Base-by-base conservation (phyloP, 2,797 vertebrate species). In the Gadopsis marmoratus region DNA sequence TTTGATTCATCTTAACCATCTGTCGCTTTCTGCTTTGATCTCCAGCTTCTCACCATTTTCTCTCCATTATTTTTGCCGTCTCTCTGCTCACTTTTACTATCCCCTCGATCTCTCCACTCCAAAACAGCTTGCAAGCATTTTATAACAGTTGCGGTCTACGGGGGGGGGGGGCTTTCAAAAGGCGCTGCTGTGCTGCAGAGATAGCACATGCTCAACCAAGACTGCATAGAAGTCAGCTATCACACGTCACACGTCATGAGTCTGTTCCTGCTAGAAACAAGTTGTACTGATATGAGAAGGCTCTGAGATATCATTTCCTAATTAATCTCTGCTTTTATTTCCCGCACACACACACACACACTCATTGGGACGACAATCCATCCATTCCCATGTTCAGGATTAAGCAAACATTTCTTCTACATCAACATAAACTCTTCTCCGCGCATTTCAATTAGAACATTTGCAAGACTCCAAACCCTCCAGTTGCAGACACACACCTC, bases 11-110 rank as follows among this genome's bases (percentile, higher is more conserved):
- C 68, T 63, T 39, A 50, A 62, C 68, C 56, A 58, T 64, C 72
- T n/a, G n/a, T 77, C 62, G 65, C 8, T 76, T 21, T 67, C 66
- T 17, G 63, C 79, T 90, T 89, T 88, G 74, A 88, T 85, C 84
- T 84, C 61, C n/a, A 41, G 10, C 54, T 66, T 47, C 31, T 69
- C 54, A 31, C 60, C 64, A 50, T 79, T 78, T 65, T 80, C 84
- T 70, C 70, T 60, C 65, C 66, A 53, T 88, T 86, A 70, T 68
- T 61, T 39, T 66, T 31, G 26, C 64, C 54, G 33, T 47, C 51
- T 74, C 21, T 60, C 62, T 21, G 14, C 62, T 62, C 59, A 21
- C 39, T 63, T 81, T 86, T 54, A 67, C 59, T 53, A 73, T 88
- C 74, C 17, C 67, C 62, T 35, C 68, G 39, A 73, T 81, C 83